These are phyloP conservation scores for Pantherophis guttatus DNA, from an alignment of 2,113 vertebrate species.

Conservation along the genomic window DNA sequence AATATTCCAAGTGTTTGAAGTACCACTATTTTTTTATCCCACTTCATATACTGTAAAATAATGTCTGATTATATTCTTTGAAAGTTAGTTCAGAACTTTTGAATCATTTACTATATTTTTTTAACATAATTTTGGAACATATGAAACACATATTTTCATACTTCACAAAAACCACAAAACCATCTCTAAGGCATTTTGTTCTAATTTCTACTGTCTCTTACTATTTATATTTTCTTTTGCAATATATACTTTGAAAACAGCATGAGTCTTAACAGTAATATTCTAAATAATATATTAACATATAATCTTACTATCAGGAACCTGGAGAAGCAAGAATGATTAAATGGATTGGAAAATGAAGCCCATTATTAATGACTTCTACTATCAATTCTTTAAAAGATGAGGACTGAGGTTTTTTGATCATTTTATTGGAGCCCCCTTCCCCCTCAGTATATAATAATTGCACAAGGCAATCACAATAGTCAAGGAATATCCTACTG, in stretches of 20 bases:
- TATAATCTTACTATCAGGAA: not conserved
- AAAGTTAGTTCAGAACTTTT: not conserved
- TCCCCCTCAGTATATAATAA: not conserved
- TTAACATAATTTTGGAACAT: no score
- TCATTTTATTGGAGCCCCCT: not conserved
- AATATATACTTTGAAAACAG: no score
- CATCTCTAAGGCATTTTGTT: not conserved
- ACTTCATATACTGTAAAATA: not conserved
- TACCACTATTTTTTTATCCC: not conserved
- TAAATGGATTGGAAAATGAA: not conserved
- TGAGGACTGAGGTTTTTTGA: not conserved
- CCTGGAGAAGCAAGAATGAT: not conserved
- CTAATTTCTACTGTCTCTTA: no score
- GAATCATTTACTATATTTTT: not conserved
- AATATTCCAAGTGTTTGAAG: not conserved
- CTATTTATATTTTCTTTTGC: no score
- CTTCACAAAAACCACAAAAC: not conserved
- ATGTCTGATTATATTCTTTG: not conserved
- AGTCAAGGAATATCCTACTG: no score
- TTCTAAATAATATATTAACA: not conserved
- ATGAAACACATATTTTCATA: not conserved
- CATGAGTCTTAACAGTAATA: not conserved
- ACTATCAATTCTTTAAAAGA: not conserved
- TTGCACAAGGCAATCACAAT: not conserved
- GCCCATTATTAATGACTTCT: not conserved